Percentiles rank a stretch among this genome's conserved stretches.
These are phyloP conservation scores for Dicycla oo DNA, from an alignment of 2,888 invertebrate species.

Conservation along the genomic window DNA sequence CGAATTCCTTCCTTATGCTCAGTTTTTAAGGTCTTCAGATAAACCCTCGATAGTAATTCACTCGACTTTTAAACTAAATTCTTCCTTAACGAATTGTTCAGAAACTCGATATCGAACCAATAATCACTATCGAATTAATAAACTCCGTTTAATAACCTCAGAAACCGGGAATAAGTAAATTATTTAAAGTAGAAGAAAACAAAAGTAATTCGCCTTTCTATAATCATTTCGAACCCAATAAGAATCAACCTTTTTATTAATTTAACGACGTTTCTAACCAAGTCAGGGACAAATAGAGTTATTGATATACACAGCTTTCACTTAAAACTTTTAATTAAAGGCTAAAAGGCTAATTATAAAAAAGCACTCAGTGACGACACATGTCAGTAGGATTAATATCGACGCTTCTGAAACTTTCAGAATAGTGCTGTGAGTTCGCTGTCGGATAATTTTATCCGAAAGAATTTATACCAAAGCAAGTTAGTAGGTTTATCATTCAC, in stretches of 20 bases:
- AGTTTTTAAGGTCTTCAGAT: too few relatives aligned
- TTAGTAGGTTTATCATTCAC: background rate
- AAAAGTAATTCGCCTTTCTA: background rate
- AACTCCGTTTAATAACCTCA: too few relatives aligned
- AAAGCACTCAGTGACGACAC: constrained; percentile 61
- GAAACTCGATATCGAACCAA: too few relatives aligned
- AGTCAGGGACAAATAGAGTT: constrained; percentile 26
- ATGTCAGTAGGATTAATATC: constrained; percentile 57
- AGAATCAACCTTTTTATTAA: constrained; percentile 42
- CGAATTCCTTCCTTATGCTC: too few relatives aligned
- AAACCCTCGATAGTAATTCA: too few relatives aligned
- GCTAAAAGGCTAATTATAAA: constrained; percentile 66
- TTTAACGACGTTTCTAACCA: constrained; percentile 30
- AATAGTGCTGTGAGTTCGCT: constrained; percentile 45
- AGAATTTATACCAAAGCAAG: background rate
- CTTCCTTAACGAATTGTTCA: too few relatives aligned
- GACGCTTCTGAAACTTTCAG: constrained; percentile 51
- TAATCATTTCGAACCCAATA: constrained; percentile 35
- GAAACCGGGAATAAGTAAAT: too few relatives aligned
- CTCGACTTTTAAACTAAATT: too few relatives aligned
- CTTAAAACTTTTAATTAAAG: constrained; percentile 52
- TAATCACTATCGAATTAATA: too few relatives aligned
- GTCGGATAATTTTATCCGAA: constrained; percentile 26
- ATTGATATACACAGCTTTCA: constrained; percentile 33
- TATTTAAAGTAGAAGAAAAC: background rate